phyloP scores from a whole-genome alignment of 2,888 invertebrate genomes.

The Arctia plantaginis region DNA sequence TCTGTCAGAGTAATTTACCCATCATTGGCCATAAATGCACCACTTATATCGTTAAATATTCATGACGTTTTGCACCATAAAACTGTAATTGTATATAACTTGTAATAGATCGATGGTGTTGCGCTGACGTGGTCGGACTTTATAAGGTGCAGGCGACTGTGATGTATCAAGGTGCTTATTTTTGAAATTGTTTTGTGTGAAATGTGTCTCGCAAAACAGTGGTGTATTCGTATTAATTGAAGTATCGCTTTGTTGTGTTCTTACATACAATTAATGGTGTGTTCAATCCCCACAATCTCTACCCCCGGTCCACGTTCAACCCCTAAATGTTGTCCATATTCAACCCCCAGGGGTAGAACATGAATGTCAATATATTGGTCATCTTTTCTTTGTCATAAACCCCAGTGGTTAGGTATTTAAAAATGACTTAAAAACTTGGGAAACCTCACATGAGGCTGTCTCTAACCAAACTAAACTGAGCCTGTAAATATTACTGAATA shows the following conservation, averaged over 20 bases:
- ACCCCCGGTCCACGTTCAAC: no score
- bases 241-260: neutral
- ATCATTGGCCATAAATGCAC: neutral
- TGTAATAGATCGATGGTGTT: neutral
- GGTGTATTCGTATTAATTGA: neutral
- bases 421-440: no score
- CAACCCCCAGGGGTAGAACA: no score
- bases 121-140: constrained; percentile 11
- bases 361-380: no score
- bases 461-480: no score
- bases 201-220: neutral
- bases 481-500: no score
- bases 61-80: constrained; percentile 11
- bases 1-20: neutral
- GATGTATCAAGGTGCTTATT: neutral
- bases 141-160: neutral
- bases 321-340: no score
- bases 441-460: no score
- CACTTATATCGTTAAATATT: constrained; percentile 10
- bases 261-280: no score
- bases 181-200: neutral
- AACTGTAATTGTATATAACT: constrained; percentile 3
- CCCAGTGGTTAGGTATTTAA: no score
- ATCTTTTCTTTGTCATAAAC: no score
- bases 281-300: no score